A percentile compares a stretch with the other conserved stretches of the same genome.
Evolutionary conservation across 1,140 invertebrate species (phyloP).

Genomic region (Lepidurus couesii): DNA sequence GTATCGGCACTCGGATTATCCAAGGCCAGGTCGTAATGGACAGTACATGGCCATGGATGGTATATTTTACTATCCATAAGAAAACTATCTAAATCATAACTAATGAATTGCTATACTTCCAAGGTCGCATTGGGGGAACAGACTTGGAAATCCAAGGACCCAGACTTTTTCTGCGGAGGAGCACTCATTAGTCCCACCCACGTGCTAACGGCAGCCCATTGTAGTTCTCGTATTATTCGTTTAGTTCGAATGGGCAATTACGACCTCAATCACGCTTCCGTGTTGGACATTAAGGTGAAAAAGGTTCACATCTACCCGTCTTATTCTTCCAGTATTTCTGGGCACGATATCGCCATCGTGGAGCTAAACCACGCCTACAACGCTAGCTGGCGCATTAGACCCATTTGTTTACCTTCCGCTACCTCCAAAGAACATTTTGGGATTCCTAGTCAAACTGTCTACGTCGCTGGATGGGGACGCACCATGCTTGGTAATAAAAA

Average conservation of each 20-base stretch:
- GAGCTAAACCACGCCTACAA: not conserved
- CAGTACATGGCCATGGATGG: constrained; percentile 16
- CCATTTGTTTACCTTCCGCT: not conserved
- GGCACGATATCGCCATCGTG: not conserved
- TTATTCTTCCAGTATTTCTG: not conserved
- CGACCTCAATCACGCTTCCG: not conserved
- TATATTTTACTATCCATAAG: not conserved
- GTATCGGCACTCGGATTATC: not conserved
- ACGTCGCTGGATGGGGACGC: not conserved
- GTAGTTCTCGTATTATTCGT: not conserved
- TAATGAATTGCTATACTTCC: not conserved
- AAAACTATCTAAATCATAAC: not conserved
- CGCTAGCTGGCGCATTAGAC: not conserved
- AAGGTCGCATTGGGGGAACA: not conserved
- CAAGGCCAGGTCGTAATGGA: not conserved
- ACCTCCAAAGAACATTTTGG: not conserved
- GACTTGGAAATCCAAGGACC: not conserved
- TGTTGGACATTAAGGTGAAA: not conserved
- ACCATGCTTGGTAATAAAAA: not conserved
- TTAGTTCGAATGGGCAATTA: not conserved
- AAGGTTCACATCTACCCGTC: not conserved
- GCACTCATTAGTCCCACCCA: not conserved
- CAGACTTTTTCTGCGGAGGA: not conserved
- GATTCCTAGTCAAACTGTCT: not conserved
- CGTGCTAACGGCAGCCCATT: not conserved